phyloP scores from a whole-genome alignment of 1,140 invertebrate genomes.

The Venustaconcha ellipsiformis region DNA sequence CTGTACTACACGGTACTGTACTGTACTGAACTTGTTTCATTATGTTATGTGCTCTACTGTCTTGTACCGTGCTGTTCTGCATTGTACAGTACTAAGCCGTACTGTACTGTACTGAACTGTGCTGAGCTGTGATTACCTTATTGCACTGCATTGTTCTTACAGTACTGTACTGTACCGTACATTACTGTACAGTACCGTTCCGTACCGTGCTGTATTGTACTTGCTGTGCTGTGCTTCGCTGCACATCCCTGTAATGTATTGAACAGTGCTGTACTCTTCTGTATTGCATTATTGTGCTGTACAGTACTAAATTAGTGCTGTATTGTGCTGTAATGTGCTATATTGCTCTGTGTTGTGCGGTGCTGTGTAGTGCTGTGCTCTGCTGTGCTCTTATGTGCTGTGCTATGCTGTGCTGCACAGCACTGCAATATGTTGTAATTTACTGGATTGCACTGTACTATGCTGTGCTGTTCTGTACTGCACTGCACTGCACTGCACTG shows the following conservation, averaged over 20 bases:
- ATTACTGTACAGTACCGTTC: conserved; percentile 16
- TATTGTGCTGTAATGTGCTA: conserved; percentile 28
- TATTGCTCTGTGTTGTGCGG: no score
- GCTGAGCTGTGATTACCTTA: conserved; percentile 21
- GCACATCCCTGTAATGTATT: conserved; percentile 27
- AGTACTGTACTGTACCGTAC: no score
- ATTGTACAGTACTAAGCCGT: conserved; percentile 7
- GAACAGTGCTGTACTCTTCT: conserved; percentile 11
- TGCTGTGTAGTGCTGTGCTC: no score
- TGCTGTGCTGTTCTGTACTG: no score
- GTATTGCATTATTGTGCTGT: conserved; percentile 2
- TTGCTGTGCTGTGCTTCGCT: conserved; percentile 30
- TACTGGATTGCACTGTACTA: conserved; percentile 34
- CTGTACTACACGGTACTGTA: conserved; percentile 21
- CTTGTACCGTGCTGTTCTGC: conserved; percentile 21
- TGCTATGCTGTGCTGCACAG: conserved; percentile 26
- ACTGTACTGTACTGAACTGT: conserved; percentile 13
- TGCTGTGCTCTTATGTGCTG: conserved; percentile 18
- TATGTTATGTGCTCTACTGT: conserved; percentile 31
- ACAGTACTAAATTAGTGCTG: conserved; percentile 22
- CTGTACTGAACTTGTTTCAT: conserved; percentile 30
- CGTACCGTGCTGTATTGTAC: conserved; percentile 31
- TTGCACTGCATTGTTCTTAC: conserved; percentile 20
- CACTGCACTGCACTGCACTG: no score
- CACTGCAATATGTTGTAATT: conserved; percentile 26